Percentiles rank a stretch among this genome's conserved stretches.
phyloP scores from a whole-genome alignment of 2,888 invertebrate genomes.

The Limnephilus auricula region DNA sequence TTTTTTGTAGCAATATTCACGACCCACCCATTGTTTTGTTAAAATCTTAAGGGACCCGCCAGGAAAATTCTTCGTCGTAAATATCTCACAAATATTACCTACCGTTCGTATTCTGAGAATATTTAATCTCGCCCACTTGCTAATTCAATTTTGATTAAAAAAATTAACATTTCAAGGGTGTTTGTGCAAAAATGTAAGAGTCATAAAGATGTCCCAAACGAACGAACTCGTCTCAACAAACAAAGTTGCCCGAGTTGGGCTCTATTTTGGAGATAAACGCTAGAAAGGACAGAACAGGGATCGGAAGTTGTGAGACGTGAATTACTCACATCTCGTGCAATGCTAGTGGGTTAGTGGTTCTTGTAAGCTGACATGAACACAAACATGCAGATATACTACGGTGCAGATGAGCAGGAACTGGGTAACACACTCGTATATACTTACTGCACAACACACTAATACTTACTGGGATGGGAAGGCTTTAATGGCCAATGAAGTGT shows the following conservation, averaged over 20 bases:
- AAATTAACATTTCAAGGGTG: background rate
- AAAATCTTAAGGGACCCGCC: background rate
- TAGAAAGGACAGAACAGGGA: background rate
- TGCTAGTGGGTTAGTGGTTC: conserved; percentile 7
- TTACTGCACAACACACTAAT: background rate
- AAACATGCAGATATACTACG: background rate
- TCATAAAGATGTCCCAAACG: background rate
- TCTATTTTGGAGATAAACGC: conserved; percentile 2
- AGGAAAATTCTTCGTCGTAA: background rate
- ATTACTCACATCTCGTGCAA: background rate
- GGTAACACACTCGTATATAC: background rate
- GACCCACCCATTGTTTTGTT: background rate
- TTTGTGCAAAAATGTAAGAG: background rate
- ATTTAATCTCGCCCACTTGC: background rate
- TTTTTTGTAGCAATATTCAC: background rate
- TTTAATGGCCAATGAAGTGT: background rate
- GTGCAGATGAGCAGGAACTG: conserved; percentile 8
- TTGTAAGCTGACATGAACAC: conserved; percentile 13
- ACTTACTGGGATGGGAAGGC: background rate
- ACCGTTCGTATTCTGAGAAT: background rate
- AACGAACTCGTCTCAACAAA: background rate
- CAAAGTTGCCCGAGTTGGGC: background rate
- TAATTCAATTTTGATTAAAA: conserved; percentile 35
- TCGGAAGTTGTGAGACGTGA: background rate
- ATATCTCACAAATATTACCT: background rate